A percentile compares a stretch with the other conserved stretches of the same genome.
These are phyloP conservation scores for Hymenopus coronatus DNA, from an alignment of 2,888 invertebrate genomes.

Conservation along the genomic window DNA sequence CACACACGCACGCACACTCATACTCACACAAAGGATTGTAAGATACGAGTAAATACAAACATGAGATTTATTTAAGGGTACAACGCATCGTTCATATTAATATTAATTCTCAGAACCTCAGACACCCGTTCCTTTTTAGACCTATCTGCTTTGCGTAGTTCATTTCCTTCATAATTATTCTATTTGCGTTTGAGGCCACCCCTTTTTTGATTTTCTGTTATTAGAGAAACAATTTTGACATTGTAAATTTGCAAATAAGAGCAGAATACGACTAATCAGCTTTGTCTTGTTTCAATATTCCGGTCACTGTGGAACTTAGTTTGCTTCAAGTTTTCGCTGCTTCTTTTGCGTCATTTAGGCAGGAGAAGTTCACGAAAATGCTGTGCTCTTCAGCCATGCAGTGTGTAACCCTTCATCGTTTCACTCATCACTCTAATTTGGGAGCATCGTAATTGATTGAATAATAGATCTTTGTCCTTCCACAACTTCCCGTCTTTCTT, in stretches of 20 bases:
- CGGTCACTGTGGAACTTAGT: neutral
- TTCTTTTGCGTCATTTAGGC: neutral
- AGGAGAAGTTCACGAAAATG: neutral
- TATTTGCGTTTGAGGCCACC: neutral
- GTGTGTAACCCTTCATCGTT: neutral
- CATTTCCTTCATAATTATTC: neutral
- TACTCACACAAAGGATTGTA: too few species aligned
- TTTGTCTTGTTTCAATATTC: neutral
- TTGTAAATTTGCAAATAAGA: neutral
- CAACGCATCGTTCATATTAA: neutral
- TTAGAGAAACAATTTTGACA: neutral
- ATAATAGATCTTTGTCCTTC: slow-evolving; percentile 21
- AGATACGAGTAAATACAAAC: too few species aligned
- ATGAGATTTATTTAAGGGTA: neutral
- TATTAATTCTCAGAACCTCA: neutral
- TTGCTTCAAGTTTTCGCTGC: neutral
- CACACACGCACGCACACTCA: too few species aligned
- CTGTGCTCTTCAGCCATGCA: neutral
- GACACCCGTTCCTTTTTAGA: neutral
- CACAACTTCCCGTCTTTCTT: neutral
- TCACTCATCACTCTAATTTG: slow-evolving; percentile 29
- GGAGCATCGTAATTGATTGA: slow-evolving; percentile 31
- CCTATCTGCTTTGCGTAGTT: neutral
- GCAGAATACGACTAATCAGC: neutral
- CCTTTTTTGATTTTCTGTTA: neutral